phyloP scores from a whole-genome alignment of 2,797 vertebrate species.

The Halcyon leucocephala region DNA sequence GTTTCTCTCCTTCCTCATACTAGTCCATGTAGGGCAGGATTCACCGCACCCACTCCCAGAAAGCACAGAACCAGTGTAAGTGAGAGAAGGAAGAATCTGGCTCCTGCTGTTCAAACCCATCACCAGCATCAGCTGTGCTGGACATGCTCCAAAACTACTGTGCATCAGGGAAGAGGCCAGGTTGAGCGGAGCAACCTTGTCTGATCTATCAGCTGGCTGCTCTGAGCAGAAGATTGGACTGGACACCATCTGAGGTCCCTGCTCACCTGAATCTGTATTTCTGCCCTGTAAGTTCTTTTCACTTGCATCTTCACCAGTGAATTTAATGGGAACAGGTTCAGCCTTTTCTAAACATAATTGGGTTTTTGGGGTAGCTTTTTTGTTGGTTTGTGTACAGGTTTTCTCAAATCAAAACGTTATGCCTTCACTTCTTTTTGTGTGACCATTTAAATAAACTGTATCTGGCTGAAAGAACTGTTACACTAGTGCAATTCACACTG shows the following conservation, averaged over 20 bases:
- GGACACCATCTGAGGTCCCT: background rate
- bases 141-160: accelerated
- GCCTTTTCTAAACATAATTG: background rate
- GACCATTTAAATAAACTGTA: background rate
- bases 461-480: background rate
- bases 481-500: background rate
- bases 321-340: background rate
- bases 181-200: background rate
- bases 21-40: background rate
- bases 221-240: background rate
- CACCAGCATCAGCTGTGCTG: background rate
- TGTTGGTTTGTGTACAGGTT: background rate
- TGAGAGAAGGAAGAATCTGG: background rate
- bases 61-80: background rate
- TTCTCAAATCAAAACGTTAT: background rate
- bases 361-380: background rate
- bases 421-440: background rate
- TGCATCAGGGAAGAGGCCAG: background rate
- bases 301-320: background rate
- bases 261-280: background rate
- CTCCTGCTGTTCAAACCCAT: background rate
- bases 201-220: background rate
- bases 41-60: background rate
- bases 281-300: background rate
- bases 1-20: background rate